Evolutionary conservation across 2,113 vertebrate species (phyloP), one percentile per base, ranked within the genome.

Genomic region (Gallinago undulata): DNA sequence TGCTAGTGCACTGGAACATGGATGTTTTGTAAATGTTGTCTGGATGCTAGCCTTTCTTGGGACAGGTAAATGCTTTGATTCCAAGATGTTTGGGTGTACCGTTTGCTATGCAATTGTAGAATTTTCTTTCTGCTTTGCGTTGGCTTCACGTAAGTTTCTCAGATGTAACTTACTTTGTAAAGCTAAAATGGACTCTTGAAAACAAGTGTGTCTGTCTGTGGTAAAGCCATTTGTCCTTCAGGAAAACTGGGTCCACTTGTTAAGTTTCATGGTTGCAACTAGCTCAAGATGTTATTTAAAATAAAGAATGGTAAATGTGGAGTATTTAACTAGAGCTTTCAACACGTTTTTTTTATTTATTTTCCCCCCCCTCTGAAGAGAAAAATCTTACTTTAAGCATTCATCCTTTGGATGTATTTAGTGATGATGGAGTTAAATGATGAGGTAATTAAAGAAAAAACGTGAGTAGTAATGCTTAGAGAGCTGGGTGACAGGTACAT

Each of bases 211-310:
- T 0, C 0, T 35, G 0, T 81, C 88, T 59, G 68, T 45, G 41
- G 39, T 43, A 81, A 80, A 83, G 48, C 51, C 7, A 23, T 45
- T 87, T 64, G 41, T 82, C 43, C 68, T 84, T 86, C 43, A 39
- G 47, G 47, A 47, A 73, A 35, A 24, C 74, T 41, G 35, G 19
- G 35, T 48, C 60, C 72, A 72, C 92, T 95, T 87, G 81, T 80
- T 94, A 89, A 55, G 92, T 83, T 94, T 69, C 25, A 3, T 85
- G 33, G 83, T 50, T 74, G 41, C 92, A 70, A 77, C 96, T 96
- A 95, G 78, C 9, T 28, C 39, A 73, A 97, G 83, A 74, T 89
- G 55, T 82, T 89, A 70, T 84, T 97, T 96, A 78, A 94, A 97
- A 92, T 93, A 90, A 96, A 92, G 64, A 88, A 16, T 28, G 43